phyloP scores from a whole-genome alignment of 2,113 vertebrate genomes.

The Pseudorectes ferrugineus region DNA sequence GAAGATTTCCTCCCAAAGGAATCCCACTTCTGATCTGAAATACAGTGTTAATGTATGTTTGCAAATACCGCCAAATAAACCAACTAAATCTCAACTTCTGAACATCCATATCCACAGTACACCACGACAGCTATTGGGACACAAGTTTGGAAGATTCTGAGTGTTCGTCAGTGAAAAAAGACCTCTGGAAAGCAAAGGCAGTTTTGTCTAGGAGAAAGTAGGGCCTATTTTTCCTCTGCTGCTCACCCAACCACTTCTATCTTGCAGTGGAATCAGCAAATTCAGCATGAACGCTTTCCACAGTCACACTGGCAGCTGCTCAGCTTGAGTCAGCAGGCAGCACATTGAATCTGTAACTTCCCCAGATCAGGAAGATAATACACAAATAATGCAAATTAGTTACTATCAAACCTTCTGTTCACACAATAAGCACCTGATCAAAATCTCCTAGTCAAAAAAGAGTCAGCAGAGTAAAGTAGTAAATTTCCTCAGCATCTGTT shows the following conservation, averaged over 20 bases:
- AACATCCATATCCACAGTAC: neutral
- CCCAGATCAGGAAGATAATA: neutral
- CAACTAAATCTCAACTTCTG: neutral
- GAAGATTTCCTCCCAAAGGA: neutral
- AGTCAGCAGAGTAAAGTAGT: neutral
- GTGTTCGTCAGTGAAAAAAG: neutral
- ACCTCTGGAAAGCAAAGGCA: neutral
- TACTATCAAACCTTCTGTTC: neutral
- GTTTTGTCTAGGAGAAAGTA: neutral
- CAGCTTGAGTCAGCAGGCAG: neutral
- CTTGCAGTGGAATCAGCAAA: neutral
- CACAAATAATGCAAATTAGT: neutral
- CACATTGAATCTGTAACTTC: neutral
- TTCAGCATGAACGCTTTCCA: neutral
- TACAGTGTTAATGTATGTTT: neutral
- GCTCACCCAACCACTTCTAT: neutral
- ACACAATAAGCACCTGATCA: neutral
- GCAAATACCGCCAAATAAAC: neutral
- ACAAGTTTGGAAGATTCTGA: neutral
- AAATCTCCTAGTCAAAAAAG: neutral
- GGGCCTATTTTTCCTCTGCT: neutral
- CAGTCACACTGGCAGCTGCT: neutral
- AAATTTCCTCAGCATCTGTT: conserved; percentile 6
- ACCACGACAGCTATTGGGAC: neutral
- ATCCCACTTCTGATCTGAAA: neutral